Evolutionary conservation across 2,888 invertebrate genomes (phyloP), one percentile per base, ranked within the genome.

Genomic region (Agonopterix subpropinquella): DNA sequence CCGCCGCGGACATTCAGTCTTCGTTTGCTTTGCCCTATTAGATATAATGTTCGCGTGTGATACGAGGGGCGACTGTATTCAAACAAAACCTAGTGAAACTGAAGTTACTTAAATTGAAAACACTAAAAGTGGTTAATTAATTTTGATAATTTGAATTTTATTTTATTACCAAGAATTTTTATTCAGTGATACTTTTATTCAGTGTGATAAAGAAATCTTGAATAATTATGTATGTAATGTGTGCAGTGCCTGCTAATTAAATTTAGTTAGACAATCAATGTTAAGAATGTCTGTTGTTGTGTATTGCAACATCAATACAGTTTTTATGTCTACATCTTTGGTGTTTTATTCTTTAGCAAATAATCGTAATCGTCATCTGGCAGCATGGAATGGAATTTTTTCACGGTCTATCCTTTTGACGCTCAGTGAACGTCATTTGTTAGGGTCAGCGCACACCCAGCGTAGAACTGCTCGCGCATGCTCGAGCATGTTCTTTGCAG

Each of bases 271-370:
- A 64, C 64, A 70, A 59, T 59, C 64, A 70, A 59, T 59, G 61
- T 59, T 71, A 67, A 70, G 68, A 66, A 67, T 28, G 28, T 70
- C 65, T 72, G 70, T 80, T 76, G 69, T 67, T 71, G 62, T 63
- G 65, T 69, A 67, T 65, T 66, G 64, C 68, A 72, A 73, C 66
- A 65, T 64, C 67, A 80, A 71, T 77, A 73, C 69, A 75, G 62
- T 73, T 75, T 68, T 73, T 73, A 70, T 67, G 63, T 71, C 70
- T 69, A 59, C 57, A 53, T 53, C 11, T 53, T 52, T 48, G 10
- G 46, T 52, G 48, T 67, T 70, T 70, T 56, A 52, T 67, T 71
- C 57, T 36, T 44, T 28, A 7, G 28, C 7, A 28, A 28, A 18
- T 18, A 18, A 28, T 28, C 7, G 7, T 28, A 28, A 28, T 28